phyloP scores from a whole-genome alignment of 1,140 invertebrate genomes.

The Steinernema khuongi region DNA sequence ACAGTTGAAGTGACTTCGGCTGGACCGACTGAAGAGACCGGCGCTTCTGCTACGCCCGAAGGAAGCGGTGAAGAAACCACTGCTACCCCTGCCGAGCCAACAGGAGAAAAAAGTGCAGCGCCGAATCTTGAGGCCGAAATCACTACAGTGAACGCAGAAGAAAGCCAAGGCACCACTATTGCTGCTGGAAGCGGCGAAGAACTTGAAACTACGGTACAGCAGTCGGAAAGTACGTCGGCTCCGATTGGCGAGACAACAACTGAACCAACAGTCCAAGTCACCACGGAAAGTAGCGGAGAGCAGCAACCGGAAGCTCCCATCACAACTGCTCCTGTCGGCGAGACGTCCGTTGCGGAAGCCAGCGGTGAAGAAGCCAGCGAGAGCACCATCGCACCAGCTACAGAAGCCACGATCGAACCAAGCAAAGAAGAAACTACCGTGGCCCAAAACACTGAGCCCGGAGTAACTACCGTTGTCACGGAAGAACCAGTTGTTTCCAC shows the following conservation, averaged over 20 bases:
- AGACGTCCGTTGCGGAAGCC: neutral
- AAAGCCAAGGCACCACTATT: slow-evolving; percentile 16
- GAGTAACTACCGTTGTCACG: neutral
- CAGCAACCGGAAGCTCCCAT: neutral
- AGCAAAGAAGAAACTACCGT: slow-evolving; percentile 3
- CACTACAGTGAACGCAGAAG: slow-evolving; percentile 3
- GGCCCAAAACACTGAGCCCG: neutral
- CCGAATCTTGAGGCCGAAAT: slow-evolving; percentile 9
- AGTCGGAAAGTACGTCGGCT: neutral
- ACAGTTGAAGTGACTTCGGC: neutral
- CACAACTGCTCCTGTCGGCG: neutral
- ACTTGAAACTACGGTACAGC: neutral
- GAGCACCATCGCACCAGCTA: neutral
- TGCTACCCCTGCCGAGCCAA: neutral
- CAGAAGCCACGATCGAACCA: neutral
- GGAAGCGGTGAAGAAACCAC: slow-evolving; percentile 9
- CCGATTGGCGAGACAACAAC: too few species aligned
- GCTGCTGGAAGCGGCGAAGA: neutral
- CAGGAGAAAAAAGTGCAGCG: neutral
- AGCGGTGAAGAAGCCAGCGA: neutral
- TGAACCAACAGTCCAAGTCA: too few species aligned
- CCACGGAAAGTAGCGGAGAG: too few species aligned
- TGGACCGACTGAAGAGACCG: neutral
- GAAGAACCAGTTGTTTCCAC: neutral
- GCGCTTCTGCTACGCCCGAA: neutral